phyloP scores from a whole-genome alignment of 2,797 vertebrate genomes.

The Alfaro cultratus region DNA sequence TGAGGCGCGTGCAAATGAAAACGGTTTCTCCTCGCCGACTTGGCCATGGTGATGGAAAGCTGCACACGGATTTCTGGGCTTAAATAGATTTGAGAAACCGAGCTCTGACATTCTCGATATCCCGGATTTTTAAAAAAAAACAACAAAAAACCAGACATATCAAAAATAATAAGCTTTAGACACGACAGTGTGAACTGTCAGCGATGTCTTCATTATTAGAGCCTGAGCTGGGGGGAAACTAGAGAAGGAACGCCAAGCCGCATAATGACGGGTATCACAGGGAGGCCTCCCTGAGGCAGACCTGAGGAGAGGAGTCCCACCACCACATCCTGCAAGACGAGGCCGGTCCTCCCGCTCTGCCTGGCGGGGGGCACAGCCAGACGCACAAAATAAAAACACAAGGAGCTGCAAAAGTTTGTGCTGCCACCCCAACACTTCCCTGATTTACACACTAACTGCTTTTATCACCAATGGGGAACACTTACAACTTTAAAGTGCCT shows the following conservation, averaged over 20 bases:
- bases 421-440: conserved; percentile 21
- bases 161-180: conserved; percentile 53
- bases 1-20: conserved; percentile 35
- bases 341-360: conserved; percentile 39
- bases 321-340: conserved; percentile 35
- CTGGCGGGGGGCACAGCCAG: conserved; percentile 46
- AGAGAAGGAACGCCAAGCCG: conserved; percentile 63
- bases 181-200: conserved; percentile 44
- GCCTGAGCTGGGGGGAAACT: conserved; percentile 53
- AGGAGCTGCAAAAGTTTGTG: conserved; percentile 8
- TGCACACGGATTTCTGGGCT: conserved; percentile 45
- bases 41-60: conserved; percentile 33
- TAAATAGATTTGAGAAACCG: conserved; percentile 49
- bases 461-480: conserved; percentile 46
- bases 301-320: conserved; percentile 59
- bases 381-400: neutral
- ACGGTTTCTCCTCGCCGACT: conserved; percentile 38
- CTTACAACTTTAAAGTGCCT: conserved; percentile 22
- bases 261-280: conserved; percentile 73
- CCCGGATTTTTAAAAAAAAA: conserved; percentile 28
- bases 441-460: conserved; percentile 43
- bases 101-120: conserved; percentile 53
- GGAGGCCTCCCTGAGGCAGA: conserved; percentile 64
- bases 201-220: conserved; percentile 60
- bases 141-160: conserved; percentile 32